These are phyloP conservation scores for Redunca redunca DNA, from an alignment of 2,113 vertebrate genomes.

Conservation along the genomic window DNA sequence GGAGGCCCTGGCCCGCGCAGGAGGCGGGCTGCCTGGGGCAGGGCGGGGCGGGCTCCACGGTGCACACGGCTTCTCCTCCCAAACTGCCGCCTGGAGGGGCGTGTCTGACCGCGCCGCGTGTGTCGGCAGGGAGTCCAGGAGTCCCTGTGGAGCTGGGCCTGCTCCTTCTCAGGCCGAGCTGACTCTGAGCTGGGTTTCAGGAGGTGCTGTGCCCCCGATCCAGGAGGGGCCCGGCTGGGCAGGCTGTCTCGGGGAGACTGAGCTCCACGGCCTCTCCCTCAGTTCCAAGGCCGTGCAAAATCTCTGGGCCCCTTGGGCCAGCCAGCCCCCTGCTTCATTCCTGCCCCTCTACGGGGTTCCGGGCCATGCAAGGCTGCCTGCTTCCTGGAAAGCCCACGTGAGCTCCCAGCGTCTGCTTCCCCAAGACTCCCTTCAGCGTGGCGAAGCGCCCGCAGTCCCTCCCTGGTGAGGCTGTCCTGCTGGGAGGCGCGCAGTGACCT, in stretches of 20 bases:
- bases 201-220: fast-evolving
- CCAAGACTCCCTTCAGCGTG: background rate
- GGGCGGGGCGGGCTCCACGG: background rate
- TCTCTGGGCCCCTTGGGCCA: background rate
- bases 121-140: background rate
- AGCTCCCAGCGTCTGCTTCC: background rate
- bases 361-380: too few relatives aligned
- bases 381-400: background rate
- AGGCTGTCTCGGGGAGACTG: background rate
- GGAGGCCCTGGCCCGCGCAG: background rate
- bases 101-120: fast-evolving
- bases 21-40: background rate
- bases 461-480: too few relatives aligned
- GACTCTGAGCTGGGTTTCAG: background rate
- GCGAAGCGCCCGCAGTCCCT: background rate
- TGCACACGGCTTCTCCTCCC: background rate
- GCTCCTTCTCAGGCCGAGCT: background rate
- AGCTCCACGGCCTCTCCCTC: background rate
- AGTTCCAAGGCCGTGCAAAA: background rate
- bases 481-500: fast-evolving
- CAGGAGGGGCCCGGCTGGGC: background rate
- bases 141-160: too few relatives aligned
- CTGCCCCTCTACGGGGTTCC: background rate
- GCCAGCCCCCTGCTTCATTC: background rate
- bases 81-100: background rate